phyloP scores from a whole-genome alignment of 2,797 vertebrate species.

The Notolepis coatsorum region DNA sequence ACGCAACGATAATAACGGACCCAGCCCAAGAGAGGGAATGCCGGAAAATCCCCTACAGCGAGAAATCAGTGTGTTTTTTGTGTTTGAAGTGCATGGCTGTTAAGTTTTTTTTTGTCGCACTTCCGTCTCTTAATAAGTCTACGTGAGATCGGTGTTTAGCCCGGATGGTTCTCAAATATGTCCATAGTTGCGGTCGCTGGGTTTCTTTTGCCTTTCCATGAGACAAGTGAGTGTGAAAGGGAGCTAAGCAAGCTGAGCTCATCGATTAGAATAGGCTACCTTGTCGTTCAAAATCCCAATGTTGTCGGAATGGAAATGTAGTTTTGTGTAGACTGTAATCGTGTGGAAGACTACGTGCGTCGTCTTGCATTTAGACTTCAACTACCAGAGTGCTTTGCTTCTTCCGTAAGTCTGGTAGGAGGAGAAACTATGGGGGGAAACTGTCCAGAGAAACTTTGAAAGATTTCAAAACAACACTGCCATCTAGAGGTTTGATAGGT shows the following conservation, averaged over 20 bases:
- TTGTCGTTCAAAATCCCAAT: slow-evolving; percentile 57
- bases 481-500: slow-evolving; percentile 46
- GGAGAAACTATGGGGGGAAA: background rate
- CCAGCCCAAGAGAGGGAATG: slow-evolving; percentile 65
- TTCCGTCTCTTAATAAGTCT: slow-evolving; percentile 2
- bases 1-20: slow-evolving; percentile 64
- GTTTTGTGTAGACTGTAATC: slow-evolving; percentile 38
- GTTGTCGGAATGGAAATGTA: slow-evolving; percentile 72
- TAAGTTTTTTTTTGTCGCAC: slow-evolving; percentile 12
- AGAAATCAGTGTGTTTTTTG: slow-evolving; percentile 67
- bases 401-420: background rate
- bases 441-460: too few relatives aligned
- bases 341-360: rapidly evolving
- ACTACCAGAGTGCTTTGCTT: slow-evolving; percentile 67
- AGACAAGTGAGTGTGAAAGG: slow-evolving; percentile 61
- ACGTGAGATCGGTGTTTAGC: slow-evolving; percentile 7
- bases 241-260: slow-evolving; percentile 74
- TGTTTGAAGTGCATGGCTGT: slow-evolving; percentile 69
- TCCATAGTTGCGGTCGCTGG: slow-evolving; percentile 16
- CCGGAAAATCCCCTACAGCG: slow-evolving; percentile 40
- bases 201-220: slow-evolving; percentile 45
- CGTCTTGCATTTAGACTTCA: slow-evolving; percentile 36
- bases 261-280: slow-evolving; percentile 68
- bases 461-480: slow-evolving; percentile 24
- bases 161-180: slow-evolving; percentile 36